A percentile compares a stretch with the other conserved stretches of the same genome.
Conservation (phyloP, 2,888 invertebrate species). For the Gymnoscelis rufifasciata region DNA sequence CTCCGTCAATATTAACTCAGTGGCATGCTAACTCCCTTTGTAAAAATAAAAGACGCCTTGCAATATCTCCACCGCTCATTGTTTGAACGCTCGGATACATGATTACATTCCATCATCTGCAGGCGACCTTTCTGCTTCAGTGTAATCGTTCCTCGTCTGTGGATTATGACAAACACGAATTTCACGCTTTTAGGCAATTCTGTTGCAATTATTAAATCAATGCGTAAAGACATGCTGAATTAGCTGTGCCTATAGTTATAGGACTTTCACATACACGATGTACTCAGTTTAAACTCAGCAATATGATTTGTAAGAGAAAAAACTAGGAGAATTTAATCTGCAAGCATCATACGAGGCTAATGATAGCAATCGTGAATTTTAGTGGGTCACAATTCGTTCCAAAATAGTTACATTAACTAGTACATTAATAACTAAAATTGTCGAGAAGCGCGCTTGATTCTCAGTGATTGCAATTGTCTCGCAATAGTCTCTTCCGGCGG, state of each 20-base stretch:
- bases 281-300: too few relatives aligned
- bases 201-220: too few relatives aligned
- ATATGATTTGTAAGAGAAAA: too few relatives aligned
- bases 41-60: slow-evolving; percentile 25
- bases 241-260: too few relatives aligned
- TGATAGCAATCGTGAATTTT: background rate
- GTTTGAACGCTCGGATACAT: slow-evolving; percentile 23
- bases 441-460: slow-evolving; percentile 56
- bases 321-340: too few relatives aligned
- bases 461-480: slow-evolving; percentile 69
- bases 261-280: too few relatives aligned
- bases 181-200: slow-evolving; percentile 13
- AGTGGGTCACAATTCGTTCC: slow-evolving; percentile 32
- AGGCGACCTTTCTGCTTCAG: slow-evolving; percentile 25
- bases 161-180: slow-evolving; percentile 15
- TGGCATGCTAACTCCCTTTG: slow-evolving; percentile 27
- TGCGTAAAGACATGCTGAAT: too few relatives aligned
- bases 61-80: slow-evolving; percentile 26
- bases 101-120: slow-evolving; percentile 22
- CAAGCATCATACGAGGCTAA: too few relatives aligned
- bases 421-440: slow-evolving; percentile 31
- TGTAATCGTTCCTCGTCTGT: slow-evolving; percentile 35
- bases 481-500: slow-evolving; percentile 66
- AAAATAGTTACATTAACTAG: too few relatives aligned
- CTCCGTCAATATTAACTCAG: slow-evolving; percentile 42